phyloP scores from a whole-genome alignment of 2,888 invertebrate genomes.

The Trichogramma dendrolimi region DNA sequence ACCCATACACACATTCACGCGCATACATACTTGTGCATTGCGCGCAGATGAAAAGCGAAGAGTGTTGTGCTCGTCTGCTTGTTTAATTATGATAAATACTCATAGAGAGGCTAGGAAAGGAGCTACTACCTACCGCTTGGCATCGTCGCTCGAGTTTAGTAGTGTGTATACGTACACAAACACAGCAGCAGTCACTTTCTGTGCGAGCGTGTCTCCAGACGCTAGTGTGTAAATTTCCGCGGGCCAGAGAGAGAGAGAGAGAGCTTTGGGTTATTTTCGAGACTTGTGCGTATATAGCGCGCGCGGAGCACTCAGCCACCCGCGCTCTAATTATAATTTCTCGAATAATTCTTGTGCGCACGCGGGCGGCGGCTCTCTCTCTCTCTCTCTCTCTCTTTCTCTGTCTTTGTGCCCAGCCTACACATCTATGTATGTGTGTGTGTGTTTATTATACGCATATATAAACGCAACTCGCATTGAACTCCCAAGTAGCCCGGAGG shows the following conservation, averaged over 20 bases:
- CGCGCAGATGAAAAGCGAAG: slow-evolving; percentile 4
- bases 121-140: slow-evolving; percentile 22
- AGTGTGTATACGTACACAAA: background rate
- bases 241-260: slow-evolving; percentile 3
- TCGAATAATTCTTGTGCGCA: slow-evolving; percentile 17
- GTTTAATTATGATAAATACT: slow-evolving; percentile 28
- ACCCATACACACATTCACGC: no score
- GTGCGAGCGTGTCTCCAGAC: background rate
- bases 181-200: no score
- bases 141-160: slow-evolving; percentile 12
- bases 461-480: no score
- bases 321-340: slow-evolving; percentile 27
- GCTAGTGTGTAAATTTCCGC: background rate
- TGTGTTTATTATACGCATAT: no score
- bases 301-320: background rate
- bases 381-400: slow-evolving; percentile 2
- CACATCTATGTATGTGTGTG: no score
- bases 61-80: slow-evolving; percentile 9
- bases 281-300: background rate
- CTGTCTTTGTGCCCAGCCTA: slow-evolving; percentile 9
- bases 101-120: background rate
- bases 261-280: slow-evolving; percentile 23
- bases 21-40: no score
- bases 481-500: no score
- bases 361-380: background rate